Evolutionary conservation across 2,888 invertebrate genomes (phyloP), one percentile per base, ranked within the genome.

Genomic region (Cantharis rustica): DNA sequence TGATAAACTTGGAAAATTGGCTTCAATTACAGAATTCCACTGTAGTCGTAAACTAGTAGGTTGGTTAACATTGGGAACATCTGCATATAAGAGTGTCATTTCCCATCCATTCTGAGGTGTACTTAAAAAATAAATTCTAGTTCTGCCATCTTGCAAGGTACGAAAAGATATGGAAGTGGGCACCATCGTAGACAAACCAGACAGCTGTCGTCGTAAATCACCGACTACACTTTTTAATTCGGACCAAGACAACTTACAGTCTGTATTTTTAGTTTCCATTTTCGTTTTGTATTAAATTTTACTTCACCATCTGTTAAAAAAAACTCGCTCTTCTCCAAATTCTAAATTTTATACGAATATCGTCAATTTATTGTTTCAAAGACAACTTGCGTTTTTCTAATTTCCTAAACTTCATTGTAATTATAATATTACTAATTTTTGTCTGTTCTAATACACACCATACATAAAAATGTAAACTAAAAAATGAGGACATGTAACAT

Each of bases 61-160:
- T 79, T 91, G 90, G 79, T 89, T 88, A n/a, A 90, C 90, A 75
- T 90, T 90, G 68, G 92, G 91, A n/a, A 98, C 92, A 87, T 98
- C 97, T 0, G 95, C 93, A 85, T 94, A 97, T 0, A 97, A 89
- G 11, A 98, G 88, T 0, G 97, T 97, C 2, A 96, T 96, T 87
- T 98, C 97, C 93, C 96, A 95, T 15, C 95, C 95, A 84, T 95
- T 95, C 71, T 94, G 94, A 0, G 96, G 95, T 17, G 95, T 95
- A 82, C 96, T 94, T 78, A 98, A 90, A 87, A 97, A 98, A 88
- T 98, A 98, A 84, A 98, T 93, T 84, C 97, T 91, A 11, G 93
- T 95, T 82, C 95, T 92, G 47, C 95, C 95, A 88, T 95, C 95
- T 72, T 92, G 91, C 61, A 96, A 89, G 23, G 92, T 92, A 75